A percentile compares a stretch with the other conserved stretches of the same genome.
phyloP scores from a whole-genome alignment of 2,888 invertebrate species.

The Tupiocoris notatus region DNA sequence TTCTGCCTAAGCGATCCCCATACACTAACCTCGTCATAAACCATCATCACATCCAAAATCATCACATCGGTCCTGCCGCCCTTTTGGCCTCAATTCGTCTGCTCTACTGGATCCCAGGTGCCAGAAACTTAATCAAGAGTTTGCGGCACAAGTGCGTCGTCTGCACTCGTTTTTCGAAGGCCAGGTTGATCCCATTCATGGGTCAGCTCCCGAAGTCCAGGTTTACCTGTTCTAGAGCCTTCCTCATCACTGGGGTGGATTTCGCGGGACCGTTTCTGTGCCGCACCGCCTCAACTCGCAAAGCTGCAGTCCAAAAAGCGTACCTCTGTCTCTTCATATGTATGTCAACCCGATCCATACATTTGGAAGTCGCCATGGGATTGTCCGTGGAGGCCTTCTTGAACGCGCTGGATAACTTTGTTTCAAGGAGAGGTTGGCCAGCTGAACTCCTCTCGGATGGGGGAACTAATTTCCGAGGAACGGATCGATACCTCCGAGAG shows the following conservation, averaged over 20 bases:
- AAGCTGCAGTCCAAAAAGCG: not conserved
- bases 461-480: not conserved
- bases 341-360: not conserved
- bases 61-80: conserved; percentile 25
- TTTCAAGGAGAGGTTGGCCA: not conserved
- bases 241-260: conserved; percentile 5
- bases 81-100: conserved; percentile 30
- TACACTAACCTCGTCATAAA: conserved; percentile 31
- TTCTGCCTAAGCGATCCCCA: conserved; percentile 32
- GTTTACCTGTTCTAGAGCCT: not conserved
- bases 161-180: conserved; percentile 25
- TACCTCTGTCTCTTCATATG: not conserved
- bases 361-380: not conserved
- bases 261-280: not conserved
- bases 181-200: not conserved
- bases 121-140: conserved; percentile 14
- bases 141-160: conserved; percentile 25
- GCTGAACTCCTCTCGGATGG: not conserved
- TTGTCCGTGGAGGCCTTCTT: not conserved
- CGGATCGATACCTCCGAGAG: not conserved
- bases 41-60: conserved; percentile 23
- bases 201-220: conserved; percentile 9
- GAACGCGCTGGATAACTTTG: not conserved
- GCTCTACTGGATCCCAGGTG: conserved; percentile 41
- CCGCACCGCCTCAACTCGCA: not conserved